These are phyloP conservation scores for Tychaedon coryphoeus DNA, from an alignment of 2,113 vertebrate genomes.

Conservation along the genomic window DNA sequence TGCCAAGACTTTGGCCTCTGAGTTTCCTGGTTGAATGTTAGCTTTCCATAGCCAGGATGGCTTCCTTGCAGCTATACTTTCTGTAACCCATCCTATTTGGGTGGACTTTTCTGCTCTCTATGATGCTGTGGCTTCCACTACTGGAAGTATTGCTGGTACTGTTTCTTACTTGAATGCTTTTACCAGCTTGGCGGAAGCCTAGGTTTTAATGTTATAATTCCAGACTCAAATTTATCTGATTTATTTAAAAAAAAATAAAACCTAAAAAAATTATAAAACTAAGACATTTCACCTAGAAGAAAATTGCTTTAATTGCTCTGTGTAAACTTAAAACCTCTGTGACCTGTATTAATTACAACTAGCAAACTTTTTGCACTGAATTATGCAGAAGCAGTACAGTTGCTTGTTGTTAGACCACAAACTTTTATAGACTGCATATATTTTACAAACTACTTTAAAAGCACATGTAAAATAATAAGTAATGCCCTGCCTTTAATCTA, in stretches of 20 bases:
- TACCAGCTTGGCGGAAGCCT: not conserved
- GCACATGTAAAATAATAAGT: not conserved
- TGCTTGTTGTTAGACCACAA: slow-evolving; percentile 8
- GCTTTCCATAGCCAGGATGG: not conserved
- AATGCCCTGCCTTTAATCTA: not conserved
- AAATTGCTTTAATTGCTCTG: not conserved
- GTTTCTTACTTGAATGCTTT: not conserved
- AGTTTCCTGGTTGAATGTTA: rapidly evolving
- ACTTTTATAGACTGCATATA: slow-evolving; percentile 17
- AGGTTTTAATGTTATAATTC: not conserved
- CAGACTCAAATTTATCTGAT: not conserved
- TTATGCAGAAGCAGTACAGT: not conserved
- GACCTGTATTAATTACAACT: not conserved
- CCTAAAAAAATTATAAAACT: not conserved
- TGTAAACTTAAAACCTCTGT: not conserved
- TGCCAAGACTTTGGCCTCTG: not conserved
- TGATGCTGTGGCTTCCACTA: not conserved
- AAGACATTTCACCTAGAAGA: not conserved
- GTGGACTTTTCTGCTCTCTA: not conserved
- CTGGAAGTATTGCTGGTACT: not conserved
- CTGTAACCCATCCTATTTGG: not conserved
- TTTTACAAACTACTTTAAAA: slow-evolving; percentile 49
- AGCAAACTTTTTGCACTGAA: not conserved
- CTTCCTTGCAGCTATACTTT: not conserved
- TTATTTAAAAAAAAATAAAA: not conserved